Evolutionary conservation across 2,113 vertebrate genomes (phyloP), one percentile per base, ranked within the genome.

Genomic region (Nothobranchius kuhntae): DNA sequence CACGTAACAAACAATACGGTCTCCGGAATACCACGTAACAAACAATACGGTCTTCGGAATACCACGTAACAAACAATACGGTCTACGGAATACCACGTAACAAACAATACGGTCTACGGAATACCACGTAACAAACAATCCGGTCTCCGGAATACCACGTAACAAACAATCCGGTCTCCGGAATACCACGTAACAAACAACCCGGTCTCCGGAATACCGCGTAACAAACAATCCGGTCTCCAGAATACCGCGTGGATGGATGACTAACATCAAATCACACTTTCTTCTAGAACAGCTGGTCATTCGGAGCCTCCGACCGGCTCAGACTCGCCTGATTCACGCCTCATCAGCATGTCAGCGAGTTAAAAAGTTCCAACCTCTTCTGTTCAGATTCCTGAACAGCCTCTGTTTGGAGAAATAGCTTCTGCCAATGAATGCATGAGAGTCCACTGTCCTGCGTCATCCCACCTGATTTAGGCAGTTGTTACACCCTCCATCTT

Each of bases 111-210:
- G 77, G 78, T 88, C 78, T 73, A 77, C 75, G 81, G 81, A 83
- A 74, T 77, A 63, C 21, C 21, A 21, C 1, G 21, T 21, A 86
- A 87, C 74, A 80, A 89, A 81, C 77, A 78, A 86, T 88, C 73
- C 79, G 77, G 78, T 88, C 78, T 73, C 79, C 75, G 81, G 81
- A 83, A 74, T 77, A 63, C 21, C 21, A 21, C 21, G 21, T 21
- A 86, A 87, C 74, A 80, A 89, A 81, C 77, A 77, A 86, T 88
- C 73, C 79, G 77, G 78, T 88, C 78, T 73, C 79, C 75, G 81
- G 81, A 83, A 74, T 77, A 63, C 21, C 21, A 21, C 21, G 21
- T 21, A 86, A 87, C 74, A 80, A 89, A 81, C 77, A 78, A 86
- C 87, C 73, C 79, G 77, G 78, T 88, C 78, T 73, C 79, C 75